Base-by-base conservation (phyloP, 2,113 vertebrate genomes). In the Ammospiza nelsoni region DNA sequence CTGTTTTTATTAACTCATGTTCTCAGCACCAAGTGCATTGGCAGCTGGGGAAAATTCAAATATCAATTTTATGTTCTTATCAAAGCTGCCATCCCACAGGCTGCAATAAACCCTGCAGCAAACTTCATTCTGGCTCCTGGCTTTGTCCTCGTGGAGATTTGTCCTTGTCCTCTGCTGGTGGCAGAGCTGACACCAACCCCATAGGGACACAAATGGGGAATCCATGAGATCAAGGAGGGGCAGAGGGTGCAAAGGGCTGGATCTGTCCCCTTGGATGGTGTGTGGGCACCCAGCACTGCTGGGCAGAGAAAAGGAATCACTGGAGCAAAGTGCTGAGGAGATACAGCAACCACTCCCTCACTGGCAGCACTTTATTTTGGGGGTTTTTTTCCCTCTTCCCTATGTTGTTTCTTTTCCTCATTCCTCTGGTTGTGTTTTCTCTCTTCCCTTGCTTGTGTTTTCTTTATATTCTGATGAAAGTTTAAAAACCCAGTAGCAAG, bases 1-100 rank as follows among this genome's bases (percentile, higher is more conserved):
- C 92, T 97, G 95, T 68, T 97, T 96, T 98, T 98, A 98, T 97
- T 96, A 97, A 96, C 95, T 96, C 87, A 0, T 96, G 95, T 95
- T 97, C 94, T 84, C 80, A 63, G 94, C 80, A 66, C 95, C 89
- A 71, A 97, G 92, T 92, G 93, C 91, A 94, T 93, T 94, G 96
- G 87, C 97, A 97, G 96, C 96, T 92, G 94, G 95, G 83, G 83
- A 94, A 96, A 94, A 96, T 67, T 92, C 94, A 90, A 96, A 96
- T 96, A 96, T 87, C 95, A 93, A 20, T 96, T 96, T 97, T 69
- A 95, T 74, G 84, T 92, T 79, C 92, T 95, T 94, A 80, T 95
- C 77, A 39, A 91, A 94, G 57, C 94, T 71, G 14, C 86, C 25
- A 61, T 92, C 94, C 93, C 39, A 65, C 71, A 76, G 77, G 55